Evolutionary conservation across 2,888 invertebrate genomes (phyloP).

Genomic region (Asteroscopus sphinx): DNA sequence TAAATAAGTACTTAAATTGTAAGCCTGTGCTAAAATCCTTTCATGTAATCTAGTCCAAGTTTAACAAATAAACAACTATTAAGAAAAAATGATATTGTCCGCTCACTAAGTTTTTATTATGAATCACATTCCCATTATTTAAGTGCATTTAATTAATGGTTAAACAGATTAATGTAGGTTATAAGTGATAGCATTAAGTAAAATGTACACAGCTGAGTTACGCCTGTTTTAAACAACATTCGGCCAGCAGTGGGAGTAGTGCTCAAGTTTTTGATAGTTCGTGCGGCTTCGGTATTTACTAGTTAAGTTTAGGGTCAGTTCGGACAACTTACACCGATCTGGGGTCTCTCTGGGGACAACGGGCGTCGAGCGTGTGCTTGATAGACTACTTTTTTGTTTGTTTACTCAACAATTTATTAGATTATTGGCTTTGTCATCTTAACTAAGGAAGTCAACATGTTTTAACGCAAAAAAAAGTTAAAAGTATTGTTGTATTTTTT

Average conservation of each 20-base stretch:
- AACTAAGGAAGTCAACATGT: constrained; percentile 1
- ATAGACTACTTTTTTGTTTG: constrained; percentile 55
- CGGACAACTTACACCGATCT: constrained; percentile 72
- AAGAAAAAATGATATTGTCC: no score
- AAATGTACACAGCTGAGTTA: constrained; percentile 70
- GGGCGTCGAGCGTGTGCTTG: constrained; percentile 58
- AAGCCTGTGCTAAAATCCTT: no score
- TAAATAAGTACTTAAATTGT: no score
- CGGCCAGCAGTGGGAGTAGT: constrained; percentile 80
- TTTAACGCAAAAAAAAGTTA: neutral
- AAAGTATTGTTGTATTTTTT: no score
- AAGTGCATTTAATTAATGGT: constrained; percentile 37
- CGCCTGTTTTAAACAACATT: constrained; percentile 75
- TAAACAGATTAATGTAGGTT: constrained; percentile 50
- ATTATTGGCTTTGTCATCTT: constrained; percentile 22
- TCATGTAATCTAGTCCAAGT: no score
- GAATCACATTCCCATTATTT: neutral
- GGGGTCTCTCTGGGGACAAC: constrained; percentile 77
- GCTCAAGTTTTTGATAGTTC: constrained; percentile 88
- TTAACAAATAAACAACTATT: no score
- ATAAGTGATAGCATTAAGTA: constrained; percentile 52
- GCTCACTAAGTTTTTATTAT: neutral
- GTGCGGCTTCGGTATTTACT: constrained; percentile 87
- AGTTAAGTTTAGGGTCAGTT: constrained; percentile 87
- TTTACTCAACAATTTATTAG: constrained; percentile 51